phyloP scores from a whole-genome alignment of 2,797 vertebrate genomes.

The Merluccius polli region DNA sequence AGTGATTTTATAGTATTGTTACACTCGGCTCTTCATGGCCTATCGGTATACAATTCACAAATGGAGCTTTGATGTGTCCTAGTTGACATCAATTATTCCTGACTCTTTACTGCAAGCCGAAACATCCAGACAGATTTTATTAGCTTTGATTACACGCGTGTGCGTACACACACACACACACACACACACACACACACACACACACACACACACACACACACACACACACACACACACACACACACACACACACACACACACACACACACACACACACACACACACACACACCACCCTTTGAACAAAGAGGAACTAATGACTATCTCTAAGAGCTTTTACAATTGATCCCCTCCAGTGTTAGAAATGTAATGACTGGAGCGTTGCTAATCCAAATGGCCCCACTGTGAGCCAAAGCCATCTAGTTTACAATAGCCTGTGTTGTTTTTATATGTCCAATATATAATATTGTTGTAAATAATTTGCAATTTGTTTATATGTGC shows the following conservation, averaged over 20 bases:
- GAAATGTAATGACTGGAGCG: not conserved
- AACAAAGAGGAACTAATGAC: not conserved
- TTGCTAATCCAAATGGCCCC: not conserved
- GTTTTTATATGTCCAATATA: not conserved
- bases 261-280: not conserved
- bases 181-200: not conserved
- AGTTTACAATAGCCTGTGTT: not conserved
- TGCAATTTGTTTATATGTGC: not conserved
- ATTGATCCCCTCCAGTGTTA: not conserved
- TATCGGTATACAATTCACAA: not conserved
- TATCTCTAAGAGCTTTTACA: not conserved
- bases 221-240: no score
- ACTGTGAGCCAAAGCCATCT: not conserved
- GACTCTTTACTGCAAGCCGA: not conserved
- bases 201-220: not conserved
- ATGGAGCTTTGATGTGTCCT: not conserved
- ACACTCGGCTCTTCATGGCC: not conserved
- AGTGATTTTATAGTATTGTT: not conserved
- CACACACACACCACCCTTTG: not conserved
- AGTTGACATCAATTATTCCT: not conserved
- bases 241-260: no score
- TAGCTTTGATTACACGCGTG: not conserved
- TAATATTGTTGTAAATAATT: not conserved
- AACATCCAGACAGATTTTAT: slow-evolving; percentile 1
- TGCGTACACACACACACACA: not conserved